A percentile compares a stretch with the other conserved stretches of the same genome.
phyloP scores from a whole-genome alignment of 2,888 invertebrate species.

The Iselma pallidipennis region DNA sequence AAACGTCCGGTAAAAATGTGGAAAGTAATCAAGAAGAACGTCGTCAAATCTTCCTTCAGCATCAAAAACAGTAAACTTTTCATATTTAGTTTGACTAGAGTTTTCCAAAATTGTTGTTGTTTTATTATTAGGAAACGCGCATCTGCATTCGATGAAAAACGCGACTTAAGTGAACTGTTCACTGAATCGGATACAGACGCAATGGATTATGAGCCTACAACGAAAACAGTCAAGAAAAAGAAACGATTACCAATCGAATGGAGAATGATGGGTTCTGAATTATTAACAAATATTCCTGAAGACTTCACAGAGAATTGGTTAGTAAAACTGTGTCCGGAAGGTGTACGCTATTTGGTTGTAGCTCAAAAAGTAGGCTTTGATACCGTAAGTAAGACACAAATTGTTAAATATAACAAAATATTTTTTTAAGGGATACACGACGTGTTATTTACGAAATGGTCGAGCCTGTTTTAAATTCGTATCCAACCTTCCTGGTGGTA shows the following conservation, averaged over 20 bases:
- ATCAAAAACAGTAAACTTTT: constrained; percentile 61
- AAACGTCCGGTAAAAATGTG: constrained; percentile 28
- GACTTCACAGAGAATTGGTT: constrained; percentile 75
- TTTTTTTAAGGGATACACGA: constrained; percentile 15
- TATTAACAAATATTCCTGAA: constrained; percentile 85
- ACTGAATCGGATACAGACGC: constrained; percentile 42
- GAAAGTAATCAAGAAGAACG: constrained; percentile 51
- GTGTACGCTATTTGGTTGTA: constrained; percentile 79
- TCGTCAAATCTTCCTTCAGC: constrained; percentile 59
- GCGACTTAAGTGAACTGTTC: constrained; percentile 61
- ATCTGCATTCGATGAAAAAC: constrained; percentile 56
- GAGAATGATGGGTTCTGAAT: constrained; percentile 88
- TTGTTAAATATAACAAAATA: not conserved
- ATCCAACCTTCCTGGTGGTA: constrained; percentile 77
- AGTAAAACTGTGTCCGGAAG: constrained; percentile 81
- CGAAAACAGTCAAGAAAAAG: constrained; percentile 31
- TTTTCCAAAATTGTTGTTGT: not conserved
- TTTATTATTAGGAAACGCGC: constrained; percentile 56
- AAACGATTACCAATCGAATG: constrained; percentile 21
- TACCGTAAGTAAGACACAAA: no score
- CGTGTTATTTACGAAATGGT: constrained; percentile 26
- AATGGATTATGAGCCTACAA: constrained; percentile 45
- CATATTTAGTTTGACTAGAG: not conserved
- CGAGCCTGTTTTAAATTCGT: constrained; percentile 53
- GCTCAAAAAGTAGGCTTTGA: constrained; percentile 62